Evolutionary conservation across 2,113 vertebrate genomes (phyloP), one percentile per base, ranked within the genome.

Genomic region (Uria lomvia): DNA sequence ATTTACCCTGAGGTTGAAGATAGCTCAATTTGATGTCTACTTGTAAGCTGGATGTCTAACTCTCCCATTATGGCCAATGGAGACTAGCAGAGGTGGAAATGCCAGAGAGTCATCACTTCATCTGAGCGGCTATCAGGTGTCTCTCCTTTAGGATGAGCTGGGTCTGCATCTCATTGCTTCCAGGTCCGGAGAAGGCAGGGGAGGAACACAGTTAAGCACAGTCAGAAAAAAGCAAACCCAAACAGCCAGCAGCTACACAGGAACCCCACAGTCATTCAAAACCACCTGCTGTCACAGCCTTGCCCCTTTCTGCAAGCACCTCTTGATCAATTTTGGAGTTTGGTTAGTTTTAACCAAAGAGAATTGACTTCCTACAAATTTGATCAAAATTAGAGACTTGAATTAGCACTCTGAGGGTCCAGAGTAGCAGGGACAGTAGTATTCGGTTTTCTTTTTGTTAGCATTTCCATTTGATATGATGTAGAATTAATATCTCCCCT

Each of bases 191-290:
- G 45, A 78, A 60, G 30, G 36, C n/a, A 78, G 47, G 11, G 26
- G 5, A 82, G 10, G 15, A 74, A 40, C 12, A 20, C 17, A 67
- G 21, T 45, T 50, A 62, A 60, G 34, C 5, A 30, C 14, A 50
- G 7, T 14, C 22, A 66, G 50, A 5, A 88, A 59, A 80, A 70
- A 2, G 0, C n/a, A 59, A 88, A 60, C 29, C 22, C 0, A 0
- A 68, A 55, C 13, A 70, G 36, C 19, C 55, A 91, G 23, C 34
- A 83, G 45, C 36, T 42, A 21, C 36, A 15, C 15, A 66, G 55
- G 45, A 73, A n/a, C 19, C 29, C 8, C 53, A 49, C 0, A 0
- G n/a, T 22, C 12, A 5, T 43, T 79, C 67, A 67, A 59, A 50
- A 36, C 15, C 30, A 9, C 26, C 38, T 84, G 42, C 36, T 79